These are phyloP conservation scores for Calcarius lapponicus DNA, from an alignment of 2,797 vertebrate species.

Conservation along the genomic window DNA sequence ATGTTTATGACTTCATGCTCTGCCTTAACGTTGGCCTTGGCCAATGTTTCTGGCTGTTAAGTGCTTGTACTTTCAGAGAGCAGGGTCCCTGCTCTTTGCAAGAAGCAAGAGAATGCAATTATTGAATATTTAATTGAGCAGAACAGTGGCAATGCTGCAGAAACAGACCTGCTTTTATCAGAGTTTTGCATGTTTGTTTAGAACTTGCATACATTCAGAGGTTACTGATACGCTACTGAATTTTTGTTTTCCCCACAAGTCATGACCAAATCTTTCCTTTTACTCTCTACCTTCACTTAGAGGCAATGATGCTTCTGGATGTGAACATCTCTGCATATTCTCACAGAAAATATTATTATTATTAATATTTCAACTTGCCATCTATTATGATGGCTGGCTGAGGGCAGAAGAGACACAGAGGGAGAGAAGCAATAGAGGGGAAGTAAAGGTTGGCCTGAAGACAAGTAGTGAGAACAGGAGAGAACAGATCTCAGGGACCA, in stretches of 20 bases:
- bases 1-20: constrained; percentile 41
- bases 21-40: background rate
- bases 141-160: background rate
- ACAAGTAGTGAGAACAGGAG: background rate
- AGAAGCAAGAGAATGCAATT: background rate
- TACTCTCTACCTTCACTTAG: background rate
- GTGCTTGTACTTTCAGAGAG: background rate
- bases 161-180: background rate
- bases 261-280: background rate
- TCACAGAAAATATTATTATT: background rate
- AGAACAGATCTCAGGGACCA: background rate
- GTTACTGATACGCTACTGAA: fast-evolving
- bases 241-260: background rate
- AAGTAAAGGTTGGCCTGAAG: background rate
- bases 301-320: background rate
- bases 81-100: background rate
- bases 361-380: background rate
- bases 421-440: background rate
- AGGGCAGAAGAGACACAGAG: background rate
- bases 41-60: background rate
- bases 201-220: background rate
- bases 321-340: background rate
- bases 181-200: background rate
- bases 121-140: background rate
- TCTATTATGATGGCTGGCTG: background rate